Evolutionary conservation across 2,797 vertebrate species (phyloP).

Genomic region (Loriculus beryllinus): DNA sequence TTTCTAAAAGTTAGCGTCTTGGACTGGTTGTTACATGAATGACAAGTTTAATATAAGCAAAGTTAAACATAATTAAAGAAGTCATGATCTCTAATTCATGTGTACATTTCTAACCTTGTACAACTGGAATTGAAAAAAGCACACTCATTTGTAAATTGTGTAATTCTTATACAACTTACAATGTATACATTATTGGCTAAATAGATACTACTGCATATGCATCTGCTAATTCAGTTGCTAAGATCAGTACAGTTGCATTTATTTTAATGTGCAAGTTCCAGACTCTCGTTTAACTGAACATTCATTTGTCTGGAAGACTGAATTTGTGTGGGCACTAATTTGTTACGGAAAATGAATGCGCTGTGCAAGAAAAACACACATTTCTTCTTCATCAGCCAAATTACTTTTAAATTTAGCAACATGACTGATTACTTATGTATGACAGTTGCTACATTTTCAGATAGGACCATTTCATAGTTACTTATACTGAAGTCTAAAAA

Average conservation of each 20-base stretch:
- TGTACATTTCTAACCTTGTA: background rate
- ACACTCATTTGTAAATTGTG: background rate
- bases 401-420: slow-evolving; percentile 29
- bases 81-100: background rate
- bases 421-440: slow-evolving; percentile 19
- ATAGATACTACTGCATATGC: background rate
- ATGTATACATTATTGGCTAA: background rate
- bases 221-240: background rate
- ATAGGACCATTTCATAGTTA: background rate
- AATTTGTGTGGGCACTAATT: slow-evolving; percentile 24
- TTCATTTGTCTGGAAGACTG: slow-evolving; percentile 56
- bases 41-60: background rate
- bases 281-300: background rate
- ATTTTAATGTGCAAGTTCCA: background rate
- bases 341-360: slow-evolving; percentile 31
- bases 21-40: background rate
- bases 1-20: background rate
- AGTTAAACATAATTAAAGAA: background rate
- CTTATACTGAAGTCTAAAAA: background rate
- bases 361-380: slow-evolving; percentile 14
- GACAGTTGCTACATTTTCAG: background rate
- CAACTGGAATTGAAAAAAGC: background rate
- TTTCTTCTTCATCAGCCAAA: slow-evolving; percentile 18
- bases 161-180: background rate
- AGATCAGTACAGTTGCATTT: background rate